Evolutionary conservation across 2,888 invertebrate species (phyloP).

Genomic region (Strigamia maritima): DNA sequence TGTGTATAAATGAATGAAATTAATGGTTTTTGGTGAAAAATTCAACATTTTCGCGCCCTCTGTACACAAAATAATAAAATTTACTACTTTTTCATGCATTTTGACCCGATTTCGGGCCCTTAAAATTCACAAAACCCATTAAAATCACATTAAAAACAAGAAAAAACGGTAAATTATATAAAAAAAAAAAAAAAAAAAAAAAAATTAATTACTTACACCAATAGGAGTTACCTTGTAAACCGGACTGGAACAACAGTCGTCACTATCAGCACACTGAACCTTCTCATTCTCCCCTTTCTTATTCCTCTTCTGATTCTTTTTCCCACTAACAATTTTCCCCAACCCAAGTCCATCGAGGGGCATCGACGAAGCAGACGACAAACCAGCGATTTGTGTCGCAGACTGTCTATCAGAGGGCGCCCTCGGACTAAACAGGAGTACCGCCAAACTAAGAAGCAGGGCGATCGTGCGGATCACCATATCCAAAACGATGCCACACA

Average conservation of each 20-base stretch:
- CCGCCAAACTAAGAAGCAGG: not conserved
- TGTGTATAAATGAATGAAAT: too few relatives aligned
- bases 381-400: not conserved
- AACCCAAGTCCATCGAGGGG: not conserved
- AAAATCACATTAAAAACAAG: not conserved
- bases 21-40: too few relatives aligned
- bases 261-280: not conserved
- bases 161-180: not conserved
- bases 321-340: not conserved
- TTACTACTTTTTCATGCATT: too few relatives aligned
- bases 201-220: constrained; percentile 22
- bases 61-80: too few relatives aligned
- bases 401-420: constrained; percentile 21
- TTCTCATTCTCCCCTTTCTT: not conserved
- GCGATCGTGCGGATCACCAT: constrained; percentile 31
- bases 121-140: too few relatives aligned
- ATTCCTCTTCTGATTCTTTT: not conserved
- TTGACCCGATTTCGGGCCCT: too few relatives aligned
- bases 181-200: constrained; percentile 29
- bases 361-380: not conserved
- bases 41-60: too few relatives aligned
- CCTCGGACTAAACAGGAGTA: constrained; percentile 1
- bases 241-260: not conserved
- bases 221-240: constrained; percentile 28
- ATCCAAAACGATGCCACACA: constrained; percentile 16